A percentile compares a stretch with the other conserved stretches of the same genome.
phyloP scores from a whole-genome alignment of 1,140 invertebrate species.

The Bombus confusus region DNA sequence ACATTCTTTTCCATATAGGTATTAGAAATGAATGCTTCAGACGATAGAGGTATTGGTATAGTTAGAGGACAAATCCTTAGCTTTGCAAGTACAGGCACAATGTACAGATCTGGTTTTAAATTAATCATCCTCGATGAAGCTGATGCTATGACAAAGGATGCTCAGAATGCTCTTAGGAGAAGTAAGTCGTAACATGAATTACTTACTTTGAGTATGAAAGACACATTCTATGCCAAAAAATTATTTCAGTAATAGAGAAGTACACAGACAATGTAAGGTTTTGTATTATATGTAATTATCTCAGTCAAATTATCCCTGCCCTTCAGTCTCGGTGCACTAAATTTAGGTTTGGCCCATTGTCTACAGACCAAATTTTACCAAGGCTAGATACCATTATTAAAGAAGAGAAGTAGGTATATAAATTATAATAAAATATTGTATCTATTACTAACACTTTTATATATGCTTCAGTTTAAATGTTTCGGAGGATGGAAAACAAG shows the following conservation, averaged over 20 bases:
- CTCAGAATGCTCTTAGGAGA: constrained; percentile 98
- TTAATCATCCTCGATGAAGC: constrained; percentile 99
- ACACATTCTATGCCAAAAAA: neutral
- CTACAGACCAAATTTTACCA: constrained; percentile 93
- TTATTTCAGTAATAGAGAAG: constrained; percentile 96
- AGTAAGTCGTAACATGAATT: constrained; percentile 84
- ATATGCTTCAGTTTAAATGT: constrained; percentile 88
- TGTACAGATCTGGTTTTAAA: constrained; percentile 97
- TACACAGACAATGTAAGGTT: constrained; percentile 99
- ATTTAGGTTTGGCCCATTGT: constrained; percentile 97
- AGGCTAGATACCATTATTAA: constrained; percentile 93
- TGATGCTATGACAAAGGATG: constrained; percentile 99
- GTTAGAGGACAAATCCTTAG: constrained; percentile 97
- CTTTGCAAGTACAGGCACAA: constrained; percentile 98
- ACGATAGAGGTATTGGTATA: constrained; percentile 99
- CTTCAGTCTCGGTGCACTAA: constrained; percentile 98
- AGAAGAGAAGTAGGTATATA: constrained; percentile 89
- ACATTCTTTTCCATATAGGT: constrained; percentile 82
- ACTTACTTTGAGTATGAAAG: constrained; percentile 12
- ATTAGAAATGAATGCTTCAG: constrained; percentile 98
- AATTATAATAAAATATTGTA: neutral
- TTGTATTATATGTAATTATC: constrained; percentile 99
- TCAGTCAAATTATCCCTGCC: constrained; percentile 99
- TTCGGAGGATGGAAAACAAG: constrained; percentile 95
- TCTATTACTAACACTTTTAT: neutral